Base-by-base conservation (phyloP, 2,113 vertebrate genomes). In the Caretta caretta region DNA sequence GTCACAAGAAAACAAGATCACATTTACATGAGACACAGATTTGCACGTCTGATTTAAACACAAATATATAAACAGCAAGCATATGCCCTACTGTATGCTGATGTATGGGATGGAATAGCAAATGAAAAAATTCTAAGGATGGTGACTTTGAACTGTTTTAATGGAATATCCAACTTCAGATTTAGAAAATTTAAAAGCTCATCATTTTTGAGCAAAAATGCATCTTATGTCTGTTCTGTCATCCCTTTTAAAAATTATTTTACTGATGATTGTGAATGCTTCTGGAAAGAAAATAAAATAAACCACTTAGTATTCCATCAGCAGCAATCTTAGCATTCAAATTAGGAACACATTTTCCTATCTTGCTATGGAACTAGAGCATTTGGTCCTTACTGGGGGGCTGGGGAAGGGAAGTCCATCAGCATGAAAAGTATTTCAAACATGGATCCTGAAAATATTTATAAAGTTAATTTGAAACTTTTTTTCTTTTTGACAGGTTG, bases 391-490 rank as follows among this genome's bases (percentile, higher is more conserved):
- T 84, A 80, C 12, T 56, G 51, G 22, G 51, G 9, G 49, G 49
- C 2, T 54, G 48, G 14, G 22, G 51, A 78, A 24, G 90, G 93
- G 82, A 20, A 17, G 25, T 54, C 1, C 20, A 87, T 3, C 46
- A 84, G 8, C n/a, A 80, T 90, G 65, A 85, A 54, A 94, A 89
- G 75, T 87, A 35, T 69, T 93, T 92, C 56, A 75, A 35, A 50
- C 19, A 24, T 5, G 76, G 85, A 29, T 56, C 35, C 80, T 93
- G 48, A 10, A 96, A 96, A 82, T 78, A 62, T 16, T 53, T 90
- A 10, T 84, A 80, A 89, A 90, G 31, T 69, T 89, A 75, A 84
- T 92, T 87, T 90, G 42, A 62, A 88, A 89, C 8, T 90, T 93
- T 76, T 90, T 38, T 83, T 51, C 53, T 38, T 56, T 56, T 83